Percentiles rank a stretch among this genome's conserved stretches.
Evolutionary conservation across 2,888 invertebrate genomes (phyloP).

Genomic region (Brachyptera putata): DNA sequence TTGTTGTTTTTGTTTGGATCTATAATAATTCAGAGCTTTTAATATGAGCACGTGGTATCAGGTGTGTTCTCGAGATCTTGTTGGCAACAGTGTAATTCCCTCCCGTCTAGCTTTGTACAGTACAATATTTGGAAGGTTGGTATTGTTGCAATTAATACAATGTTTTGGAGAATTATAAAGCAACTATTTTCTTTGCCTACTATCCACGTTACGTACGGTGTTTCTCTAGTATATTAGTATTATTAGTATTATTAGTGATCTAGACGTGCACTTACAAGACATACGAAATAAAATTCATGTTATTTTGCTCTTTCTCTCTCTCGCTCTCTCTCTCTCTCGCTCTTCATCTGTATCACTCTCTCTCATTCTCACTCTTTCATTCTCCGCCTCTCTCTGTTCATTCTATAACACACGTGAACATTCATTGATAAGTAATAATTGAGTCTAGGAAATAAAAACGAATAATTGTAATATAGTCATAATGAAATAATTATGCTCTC

Average conservation of each 20-base stretch:
- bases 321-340: neutral
- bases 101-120: constrained; percentile 31
- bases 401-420: constrained; percentile 32
- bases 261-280: constrained; percentile 33
- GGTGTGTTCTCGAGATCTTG: constrained; percentile 32
- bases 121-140: constrained; percentile 25
- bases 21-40: constrained; percentile 19
- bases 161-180: constrained; percentile 28
- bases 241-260: constrained; percentile 24
- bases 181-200: constrained; percentile 32
- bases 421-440: constrained; percentile 26
- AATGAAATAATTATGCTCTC: too few relatives aligned
- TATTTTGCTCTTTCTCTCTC: neutral
- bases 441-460: constrained; percentile 21
- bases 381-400: too few relatives aligned
- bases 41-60: constrained; percentile 33
- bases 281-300: constrained; percentile 31
- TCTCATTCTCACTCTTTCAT: constrained; percentile 26
- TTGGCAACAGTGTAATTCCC: constrained; percentile 20
- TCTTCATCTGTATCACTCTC: neutral
- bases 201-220: constrained; percentile 24
- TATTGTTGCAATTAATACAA: constrained; percentile 24
- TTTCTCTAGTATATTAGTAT: too few relatives aligned
- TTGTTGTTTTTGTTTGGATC: constrained; percentile 18
- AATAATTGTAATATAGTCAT: neutral